phyloP scores from a whole-genome alignment of 2,797 vertebrate species.

The Enteromius afrohamiltoni region DNA sequence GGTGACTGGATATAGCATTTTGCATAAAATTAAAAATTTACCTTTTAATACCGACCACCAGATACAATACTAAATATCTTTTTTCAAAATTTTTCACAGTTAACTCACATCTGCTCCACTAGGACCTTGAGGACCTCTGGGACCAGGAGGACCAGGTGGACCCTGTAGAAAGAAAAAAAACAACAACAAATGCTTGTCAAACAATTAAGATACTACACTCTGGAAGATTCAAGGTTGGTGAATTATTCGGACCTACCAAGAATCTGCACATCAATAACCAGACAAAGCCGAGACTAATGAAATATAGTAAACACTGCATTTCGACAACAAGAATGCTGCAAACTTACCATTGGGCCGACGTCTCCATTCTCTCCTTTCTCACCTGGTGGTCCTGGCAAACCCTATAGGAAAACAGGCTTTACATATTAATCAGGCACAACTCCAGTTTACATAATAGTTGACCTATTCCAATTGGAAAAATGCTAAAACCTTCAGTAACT shows the following conservation, averaged over 20 bases:
- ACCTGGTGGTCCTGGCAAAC: conserved; percentile 93
- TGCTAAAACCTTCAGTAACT: neutral
- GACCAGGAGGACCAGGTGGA: conserved; percentile 96
- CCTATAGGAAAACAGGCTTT: conserved; percentile 73
- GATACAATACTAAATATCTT: no score
- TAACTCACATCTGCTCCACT: conserved; percentile 92
- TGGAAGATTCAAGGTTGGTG: neutral
- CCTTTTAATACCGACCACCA: no score
- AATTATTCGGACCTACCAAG: neutral
- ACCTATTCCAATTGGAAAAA: conserved; percentile 8
- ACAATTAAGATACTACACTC: neutral
- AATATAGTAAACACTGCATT: neutral
- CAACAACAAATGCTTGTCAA: neutral
- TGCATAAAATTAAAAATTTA: no score
- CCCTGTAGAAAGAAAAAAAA: conserved; percentile 76
- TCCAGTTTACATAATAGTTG: neutral
- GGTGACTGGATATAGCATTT: no score
- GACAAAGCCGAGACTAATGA: neutral
- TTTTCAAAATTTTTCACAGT: neutral
- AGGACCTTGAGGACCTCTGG: conserved; percentile 94
- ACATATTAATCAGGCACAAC: neutral
- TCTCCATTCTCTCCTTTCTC: conserved; percentile 98
- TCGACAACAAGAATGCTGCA: neutral
- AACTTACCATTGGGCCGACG: conserved; percentile 92
- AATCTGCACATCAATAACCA: neutral